These are phyloP conservation scores for Marisa cornuarietis DNA, from an alignment of 1,140 invertebrate genomes.

Conservation along the genomic window DNA sequence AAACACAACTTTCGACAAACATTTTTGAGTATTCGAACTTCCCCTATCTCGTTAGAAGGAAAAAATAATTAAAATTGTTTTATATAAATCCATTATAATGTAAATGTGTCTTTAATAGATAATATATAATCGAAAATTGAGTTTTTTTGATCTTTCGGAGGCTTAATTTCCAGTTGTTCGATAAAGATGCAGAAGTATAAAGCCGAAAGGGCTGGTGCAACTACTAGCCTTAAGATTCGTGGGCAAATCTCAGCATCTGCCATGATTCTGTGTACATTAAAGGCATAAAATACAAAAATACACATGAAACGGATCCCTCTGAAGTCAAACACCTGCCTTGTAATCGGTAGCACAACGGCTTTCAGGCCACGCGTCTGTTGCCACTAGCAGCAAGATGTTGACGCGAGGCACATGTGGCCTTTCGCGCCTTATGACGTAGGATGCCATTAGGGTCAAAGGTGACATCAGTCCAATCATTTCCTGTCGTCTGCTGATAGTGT, in stretches of 20 bases:
- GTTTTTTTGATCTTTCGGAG: neutral
- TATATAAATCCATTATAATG: neutral
- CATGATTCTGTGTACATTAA: constrained; percentile 11
- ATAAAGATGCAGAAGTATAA: neutral
- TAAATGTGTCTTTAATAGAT: neutral
- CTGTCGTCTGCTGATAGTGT: constrained; percentile 39
- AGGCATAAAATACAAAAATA: constrained; percentile 18
- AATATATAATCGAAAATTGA: neutral
- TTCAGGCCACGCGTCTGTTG: constrained; percentile 10
- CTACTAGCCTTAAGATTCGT: neutral
- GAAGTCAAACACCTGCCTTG: constrained; percentile 21
- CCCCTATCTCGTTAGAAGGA: neutral
- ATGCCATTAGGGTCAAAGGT: constrained; percentile 40
- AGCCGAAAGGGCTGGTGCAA: neutral
- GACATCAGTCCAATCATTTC: constrained; percentile 19
- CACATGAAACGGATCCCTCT: constrained; percentile 3
- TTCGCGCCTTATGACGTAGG: constrained; percentile 44
- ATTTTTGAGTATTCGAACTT: neutral
- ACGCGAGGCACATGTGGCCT: constrained; percentile 28
- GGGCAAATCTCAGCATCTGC: neutral
- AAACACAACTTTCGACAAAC: neutral
- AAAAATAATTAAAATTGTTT: neutral
- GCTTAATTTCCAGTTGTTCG: neutral
- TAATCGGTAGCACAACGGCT: constrained; percentile 4
- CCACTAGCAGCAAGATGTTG: constrained; percentile 17